Percentiles rank a stretch among this genome's conserved stretches.
These are phyloP conservation scores for Scatophagus argus DNA, from an alignment of 2,113 vertebrate species.

Conservation along the genomic window DNA sequence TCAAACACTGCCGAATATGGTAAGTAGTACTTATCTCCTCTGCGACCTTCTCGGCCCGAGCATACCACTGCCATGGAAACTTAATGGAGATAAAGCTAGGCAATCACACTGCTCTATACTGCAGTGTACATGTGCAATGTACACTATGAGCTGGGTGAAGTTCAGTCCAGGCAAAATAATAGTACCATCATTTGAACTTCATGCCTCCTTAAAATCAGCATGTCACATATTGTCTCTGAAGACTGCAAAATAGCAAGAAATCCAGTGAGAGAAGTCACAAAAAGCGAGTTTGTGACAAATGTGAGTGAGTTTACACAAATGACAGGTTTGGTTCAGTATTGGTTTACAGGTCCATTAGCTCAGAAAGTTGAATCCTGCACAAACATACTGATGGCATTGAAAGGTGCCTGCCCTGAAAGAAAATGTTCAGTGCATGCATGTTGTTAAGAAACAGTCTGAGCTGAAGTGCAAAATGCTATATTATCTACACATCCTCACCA, in stretches of 20 bases:
- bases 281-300: neutral
- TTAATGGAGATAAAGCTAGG: constrained; percentile 57
- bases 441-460: neutral
- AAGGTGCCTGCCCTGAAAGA: neutral
- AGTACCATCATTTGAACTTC: constrained; percentile 3
- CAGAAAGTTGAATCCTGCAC: neutral
- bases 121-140: constrained; percentile 1
- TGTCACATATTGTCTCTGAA: neutral
- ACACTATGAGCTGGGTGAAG: constrained; percentile 5
- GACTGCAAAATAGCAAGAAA: neutral
- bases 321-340: neutral
- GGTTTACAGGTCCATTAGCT: constrained; percentile 23
- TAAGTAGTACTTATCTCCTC: constrained; percentile 78
- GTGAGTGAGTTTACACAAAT: neutral
- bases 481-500: constrained; percentile 6
- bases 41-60: constrained; percentile 59
- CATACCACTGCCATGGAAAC: constrained; percentile 71
- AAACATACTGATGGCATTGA: neutral
- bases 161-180: constrained; percentile 1
- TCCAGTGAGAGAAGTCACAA: neutral
- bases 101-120: constrained; percentile 24
- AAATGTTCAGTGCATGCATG: neutral
- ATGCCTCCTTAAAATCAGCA: neutral
- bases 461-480: neutral
- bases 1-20: constrained; percentile 72